phyloP scores from a whole-genome alignment of 1,140 invertebrate species.

The Aphelenchoides besseyi region DNA sequence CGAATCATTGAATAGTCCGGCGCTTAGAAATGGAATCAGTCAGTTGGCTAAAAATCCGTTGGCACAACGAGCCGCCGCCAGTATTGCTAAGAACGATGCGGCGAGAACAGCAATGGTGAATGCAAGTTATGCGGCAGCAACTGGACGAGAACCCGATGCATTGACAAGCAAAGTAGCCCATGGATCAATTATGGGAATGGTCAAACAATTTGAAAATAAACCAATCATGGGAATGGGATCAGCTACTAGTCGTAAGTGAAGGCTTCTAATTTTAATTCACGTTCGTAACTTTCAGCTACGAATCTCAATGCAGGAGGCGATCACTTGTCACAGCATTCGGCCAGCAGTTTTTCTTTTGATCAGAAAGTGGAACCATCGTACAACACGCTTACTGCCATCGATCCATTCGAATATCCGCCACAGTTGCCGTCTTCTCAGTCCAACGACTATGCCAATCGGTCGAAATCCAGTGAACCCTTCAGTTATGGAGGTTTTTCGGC shows the following conservation, averaged over 20 bases:
- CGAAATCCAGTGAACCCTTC: conserved; percentile 11
- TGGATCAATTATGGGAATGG: conserved; percentile 24
- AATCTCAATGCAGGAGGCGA: conserved; percentile 2
- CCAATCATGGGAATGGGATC: conserved; percentile 41
- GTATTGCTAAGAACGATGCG: conserved; percentile 42
- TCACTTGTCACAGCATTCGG: conserved; percentile 3
- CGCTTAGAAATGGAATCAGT: conserved; percentile 22
- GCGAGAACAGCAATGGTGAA: conserved; percentile 42
- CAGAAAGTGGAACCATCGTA: conserved; percentile 6
- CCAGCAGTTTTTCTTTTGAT: background rate
- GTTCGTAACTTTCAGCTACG: background rate
- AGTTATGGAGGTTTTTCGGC: background rate
- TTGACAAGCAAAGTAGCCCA: conserved; percentile 14
- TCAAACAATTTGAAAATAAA: conserved; percentile 41
- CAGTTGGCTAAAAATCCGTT: conserved; percentile 34
- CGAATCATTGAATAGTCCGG: conserved; percentile 33
- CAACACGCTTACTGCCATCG: conserved; percentile 9
- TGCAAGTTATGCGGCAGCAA: conserved; percentile 28
- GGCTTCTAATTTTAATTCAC: background rate
- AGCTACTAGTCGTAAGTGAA: conserved; percentile 2
- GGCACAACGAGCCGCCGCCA: conserved; percentile 34
- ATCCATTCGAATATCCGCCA: conserved; percentile 22
- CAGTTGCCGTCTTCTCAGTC: conserved; percentile 1
- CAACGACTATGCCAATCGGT: background rate
- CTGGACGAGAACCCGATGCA: conserved; percentile 5